Percentiles rank a stretch among this genome's conserved stretches.
Conservation (phyloP, 1,140 invertebrate genomes). For the Dendrolimus kikuchii region DNA sequence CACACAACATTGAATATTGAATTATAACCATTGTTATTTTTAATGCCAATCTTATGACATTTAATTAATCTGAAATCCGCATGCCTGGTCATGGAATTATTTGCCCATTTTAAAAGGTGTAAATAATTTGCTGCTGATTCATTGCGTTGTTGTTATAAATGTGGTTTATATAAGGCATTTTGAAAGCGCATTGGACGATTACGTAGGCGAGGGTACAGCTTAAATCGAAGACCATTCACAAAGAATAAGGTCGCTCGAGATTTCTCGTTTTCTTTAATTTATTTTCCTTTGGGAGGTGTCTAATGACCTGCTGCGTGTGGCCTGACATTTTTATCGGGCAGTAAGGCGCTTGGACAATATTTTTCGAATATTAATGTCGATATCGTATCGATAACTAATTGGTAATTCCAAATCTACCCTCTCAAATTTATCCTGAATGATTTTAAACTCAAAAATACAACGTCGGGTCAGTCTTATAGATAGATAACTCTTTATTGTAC, state of each 20-base stretch:
- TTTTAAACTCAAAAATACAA: constrained; percentile 2
- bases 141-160: constrained; percentile 1
- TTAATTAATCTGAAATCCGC: constrained; percentile 49
- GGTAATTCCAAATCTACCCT: constrained; percentile 22
- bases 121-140: not conserved
- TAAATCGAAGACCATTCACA: constrained; percentile 11
- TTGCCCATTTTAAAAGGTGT: not conserved
- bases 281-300: constrained; percentile 66
- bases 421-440: constrained; percentile 27
- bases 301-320: constrained; percentile 68
- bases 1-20: too few species aligned
- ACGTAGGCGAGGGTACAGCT: constrained; percentile 3
- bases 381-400: constrained; percentile 51
- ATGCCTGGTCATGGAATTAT: constrained; percentile 25
- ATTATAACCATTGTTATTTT: constrained; percentile 31
- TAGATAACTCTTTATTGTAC: too few species aligned
- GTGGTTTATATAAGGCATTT: not conserved
- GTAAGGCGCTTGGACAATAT: constrained; percentile 62
- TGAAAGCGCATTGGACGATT: constrained; percentile 10
- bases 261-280: constrained; percentile 70
- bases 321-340: constrained; percentile 66
- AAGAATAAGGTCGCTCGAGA: constrained; percentile 49
- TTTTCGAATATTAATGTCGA: constrained; percentile 66
- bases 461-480: too few species aligned
- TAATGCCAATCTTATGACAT: constrained; percentile 53